Evolutionary conservation across 2,797 vertebrate genomes (phyloP).

Genomic region (Melanotaenia nigrans): DNA sequence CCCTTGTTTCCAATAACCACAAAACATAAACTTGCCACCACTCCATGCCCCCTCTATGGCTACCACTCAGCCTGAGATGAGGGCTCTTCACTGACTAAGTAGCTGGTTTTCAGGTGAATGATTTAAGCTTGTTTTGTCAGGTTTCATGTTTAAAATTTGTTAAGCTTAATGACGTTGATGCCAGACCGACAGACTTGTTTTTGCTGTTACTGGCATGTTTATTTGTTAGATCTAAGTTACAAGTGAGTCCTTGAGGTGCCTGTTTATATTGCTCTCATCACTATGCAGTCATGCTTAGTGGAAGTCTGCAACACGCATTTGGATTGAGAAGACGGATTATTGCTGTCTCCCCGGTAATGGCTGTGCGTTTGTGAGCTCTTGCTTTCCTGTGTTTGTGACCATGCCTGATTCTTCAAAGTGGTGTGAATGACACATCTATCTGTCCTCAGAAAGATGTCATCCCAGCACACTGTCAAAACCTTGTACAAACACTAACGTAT

Average conservation of each 20-base stretch:
- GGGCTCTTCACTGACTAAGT: constrained; percentile 1
- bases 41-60: neutral
- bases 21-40: neutral
- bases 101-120: constrained; percentile 1
- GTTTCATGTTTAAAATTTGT: constrained; percentile 13
- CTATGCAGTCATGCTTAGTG: constrained; percentile 30
- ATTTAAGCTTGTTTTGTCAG: constrained; percentile 12
- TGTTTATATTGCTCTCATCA: constrained; percentile 37
- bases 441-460: constrained; percentile 44
- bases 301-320: constrained; percentile 36
- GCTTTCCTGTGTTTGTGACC: constrained; percentile 3
- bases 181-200: constrained; percentile 34
- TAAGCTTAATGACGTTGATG: constrained; percentile 1
- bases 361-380: constrained; percentile 18
- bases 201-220: constrained; percentile 4
- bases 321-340: constrained; percentile 36
- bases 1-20: neutral
- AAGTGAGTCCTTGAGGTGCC: constrained; percentile 20
- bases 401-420: constrained; percentile 26
- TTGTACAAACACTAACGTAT: constrained; percentile 17
- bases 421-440: constrained; percentile 45
- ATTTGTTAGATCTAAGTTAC: constrained; percentile 24
- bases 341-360: constrained; percentile 19
- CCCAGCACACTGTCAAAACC: constrained; percentile 36
- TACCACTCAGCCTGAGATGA: neutral